Evolutionary conservation across 2,888 invertebrate genomes (phyloP), one percentile per base, ranked within the genome.

Genomic region (Polyommatus icarus): DNA sequence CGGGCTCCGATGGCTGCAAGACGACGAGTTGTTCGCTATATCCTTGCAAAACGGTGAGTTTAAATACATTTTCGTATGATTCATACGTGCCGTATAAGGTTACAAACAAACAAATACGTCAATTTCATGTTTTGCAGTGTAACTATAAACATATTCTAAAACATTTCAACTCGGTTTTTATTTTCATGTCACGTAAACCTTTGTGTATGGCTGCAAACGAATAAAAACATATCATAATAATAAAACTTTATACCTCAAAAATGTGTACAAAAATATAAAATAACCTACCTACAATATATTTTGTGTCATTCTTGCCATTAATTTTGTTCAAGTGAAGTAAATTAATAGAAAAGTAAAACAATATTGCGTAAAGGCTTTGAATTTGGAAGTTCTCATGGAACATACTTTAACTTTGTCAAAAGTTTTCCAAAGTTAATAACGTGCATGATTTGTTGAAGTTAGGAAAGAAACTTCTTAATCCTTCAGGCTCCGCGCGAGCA

Each of bases 1-100:
- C 86, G 93, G 92, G 85, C 88, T 93, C 84, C 88, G 91, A 91
- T 94, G 94, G 94, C 88, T 93, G 86, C 91, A 90, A 87, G 92
- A 91, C 86, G 93, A 93, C 84, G 93, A 94, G 88, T 86, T 92
- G 83, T 91, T 93, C 84, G 93, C 93, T 83, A 89, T 93, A 87
- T 89, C 93, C 83, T 89, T 92, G 89, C 93, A 94, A 92, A 93
- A 93, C 90, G 93, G 93, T 94, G 89, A 82, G 78, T 80, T 54
- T 20, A 24, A 61, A 20, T 61, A 24, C 3, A 7, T 67, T 67
- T 67, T 67, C 29, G 67, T 61, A 61, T 67, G 67, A 67, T 32
- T 67, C 67, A 67, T 67, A 67, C 61, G n/a, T n/a, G 24, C 61
- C 61, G 67, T 67, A 32, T 67, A 29, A 6, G 32, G 67, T 67